Evolutionary conservation across 1,140 invertebrate species (phyloP).

Genomic region (Sitophilus oryzae): DNA sequence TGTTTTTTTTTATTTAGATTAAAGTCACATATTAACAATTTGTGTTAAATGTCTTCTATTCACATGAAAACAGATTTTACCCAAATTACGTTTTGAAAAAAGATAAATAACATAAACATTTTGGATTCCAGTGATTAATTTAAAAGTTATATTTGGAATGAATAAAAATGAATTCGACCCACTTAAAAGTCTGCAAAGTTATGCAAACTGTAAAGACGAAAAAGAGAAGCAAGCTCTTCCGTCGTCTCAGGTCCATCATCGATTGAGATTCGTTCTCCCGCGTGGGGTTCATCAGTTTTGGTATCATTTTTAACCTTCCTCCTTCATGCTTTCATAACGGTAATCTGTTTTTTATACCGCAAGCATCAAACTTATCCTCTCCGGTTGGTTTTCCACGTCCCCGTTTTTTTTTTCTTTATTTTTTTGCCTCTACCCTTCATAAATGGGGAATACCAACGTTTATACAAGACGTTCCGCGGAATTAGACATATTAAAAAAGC

Average conservation of each 20-base stretch:
- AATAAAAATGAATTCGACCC: not conserved
- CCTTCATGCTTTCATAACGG: slow-evolving; percentile 25
- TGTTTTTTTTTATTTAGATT: no score
- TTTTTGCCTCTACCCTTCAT: not conserved
- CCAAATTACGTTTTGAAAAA: no score
- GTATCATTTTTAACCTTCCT: slow-evolving; percentile 29
- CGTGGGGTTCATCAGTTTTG: slow-evolving; percentile 29
- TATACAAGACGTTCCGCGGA: not conserved
- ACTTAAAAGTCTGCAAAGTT: not conserved
- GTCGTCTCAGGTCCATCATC: slow-evolving; percentile 15
- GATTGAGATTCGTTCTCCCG: slow-evolving; percentile 27
- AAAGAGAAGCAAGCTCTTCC: not conserved
- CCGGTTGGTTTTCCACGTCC: no score
- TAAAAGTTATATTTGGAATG: not conserved
- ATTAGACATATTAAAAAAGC: no score
- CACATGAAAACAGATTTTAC: no score
- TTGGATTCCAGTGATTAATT: not conserved
- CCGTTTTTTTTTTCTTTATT: not conserved
- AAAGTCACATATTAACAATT: no score
- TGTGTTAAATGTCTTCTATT: no score
- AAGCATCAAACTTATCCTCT: slow-evolving; percentile 14
- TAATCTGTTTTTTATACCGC: slow-evolving; percentile 29
- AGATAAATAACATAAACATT: not conserved
- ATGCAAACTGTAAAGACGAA: not conserved
- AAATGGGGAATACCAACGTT: not conserved